Evolutionary conservation across 2,888 invertebrate genomes (phyloP), one percentile per base, ranked within the genome.

Genomic region (Protonemura montana): DNA sequence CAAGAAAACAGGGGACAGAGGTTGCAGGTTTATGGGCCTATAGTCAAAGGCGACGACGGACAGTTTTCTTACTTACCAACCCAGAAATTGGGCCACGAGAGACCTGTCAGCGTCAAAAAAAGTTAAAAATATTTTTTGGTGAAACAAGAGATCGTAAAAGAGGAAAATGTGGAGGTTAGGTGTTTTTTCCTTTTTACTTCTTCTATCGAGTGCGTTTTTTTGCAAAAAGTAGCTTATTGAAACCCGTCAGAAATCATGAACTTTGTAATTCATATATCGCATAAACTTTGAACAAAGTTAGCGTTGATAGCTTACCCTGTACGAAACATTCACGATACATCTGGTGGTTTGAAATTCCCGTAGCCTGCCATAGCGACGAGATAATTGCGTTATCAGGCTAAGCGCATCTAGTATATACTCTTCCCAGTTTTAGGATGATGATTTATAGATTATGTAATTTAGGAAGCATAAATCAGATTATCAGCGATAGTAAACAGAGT

Each of bases 71-170:
- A 88, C 88, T 87, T 88, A 88, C 88, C 88, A 87, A 87, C 88
- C 88, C 88, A 88, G 85, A 85, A 87, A 87, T 87, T 87, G 82
- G 88, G 87, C 88, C 88, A 88, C 16, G 88, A 77, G 86, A 88
- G 88, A 88, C 88, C 88, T 88, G 87, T 84, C 30, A 86, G 82
- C 59, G 84, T 59, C 59, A 59, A 59, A 59, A 59, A 59, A 21
- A 83, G 82, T 81, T 86, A 80, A 86, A 30, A 80, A 29, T 16
- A 13, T 16, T 28, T 25, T 82, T 35, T 82, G 29, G 30, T 82
- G 30, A 59, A 7, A 59, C 16, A 59, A 21, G 59, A 59, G 21
- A 7, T 10, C 13, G 59, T 10, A 59, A 59, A 59, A 59, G 16
- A 13, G 59, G 16, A 21, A 59, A 59, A 2, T 59, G 59, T 3